Evolutionary conservation across 2,113 vertebrate genomes (phyloP), one percentile per base, ranked within the genome.

Genomic region (Cranoglanis bouderius): DNA sequence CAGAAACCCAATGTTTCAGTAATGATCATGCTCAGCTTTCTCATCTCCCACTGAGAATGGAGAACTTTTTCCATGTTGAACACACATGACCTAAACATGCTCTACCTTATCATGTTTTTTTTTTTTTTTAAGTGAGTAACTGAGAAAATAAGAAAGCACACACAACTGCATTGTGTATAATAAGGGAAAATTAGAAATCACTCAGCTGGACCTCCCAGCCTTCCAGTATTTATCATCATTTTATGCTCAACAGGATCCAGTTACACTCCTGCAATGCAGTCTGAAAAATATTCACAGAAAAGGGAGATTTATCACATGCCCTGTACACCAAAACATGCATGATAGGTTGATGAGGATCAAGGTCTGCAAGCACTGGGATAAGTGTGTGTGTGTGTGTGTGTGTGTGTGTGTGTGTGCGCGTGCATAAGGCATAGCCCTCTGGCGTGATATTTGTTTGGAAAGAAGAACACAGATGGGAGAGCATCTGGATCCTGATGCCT

Each of bases 401-500:
- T 40, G 32, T 49, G 40, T 49, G 24, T 63, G 61, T 18, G 12
- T 43, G 35, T 24, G 77, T 74, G 90, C 4, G 24, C 91, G 83
- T 86, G 84, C 72, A 91, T 61, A 63, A 91, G 86, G 85, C 57
- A 89, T 40, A 21, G 89, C 90, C 91, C 90, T 94, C 93, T 95
- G 94, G 89, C 93, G 85, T 82, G 80, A 89, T 93, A 91, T 93
- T 94, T 94, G 90, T 94, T 94, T 95, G 92, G 92, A 75, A 49
- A 93, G 89, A 85, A 85, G 51, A 91, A 90, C 91, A 88, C 91
- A 92, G 86, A 53, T 7, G 92, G 46, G 75, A 74, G 55, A 90
- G 89, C 92, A 94, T 94, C 92, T 93, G 85, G 84, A 94, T 92
- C 93, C 94, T 95, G 94, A 95, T 95, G 94, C 89, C 90, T 92